Conservation (phyloP, 2,888 invertebrate genomes). For the Andrena praecox region DNA sequence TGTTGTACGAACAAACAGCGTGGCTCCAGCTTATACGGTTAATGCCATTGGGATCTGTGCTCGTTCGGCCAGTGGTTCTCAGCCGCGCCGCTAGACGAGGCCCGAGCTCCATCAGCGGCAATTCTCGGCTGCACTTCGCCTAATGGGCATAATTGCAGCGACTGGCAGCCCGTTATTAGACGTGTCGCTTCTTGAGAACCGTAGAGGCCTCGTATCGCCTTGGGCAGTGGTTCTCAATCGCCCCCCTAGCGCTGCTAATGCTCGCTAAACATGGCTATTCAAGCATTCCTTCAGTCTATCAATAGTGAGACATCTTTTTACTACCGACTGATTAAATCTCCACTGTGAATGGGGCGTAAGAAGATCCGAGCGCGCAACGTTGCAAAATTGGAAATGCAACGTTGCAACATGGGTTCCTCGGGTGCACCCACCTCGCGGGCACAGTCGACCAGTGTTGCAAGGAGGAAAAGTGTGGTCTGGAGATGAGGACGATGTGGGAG, state of each 20-base stretch:
- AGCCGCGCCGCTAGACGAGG: not conserved
- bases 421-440: too few relatives aligned
- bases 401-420: too few relatives aligned
- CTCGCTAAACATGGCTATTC: not conserved
- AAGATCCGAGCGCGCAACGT: too few relatives aligned
- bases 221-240: conserved; percentile 8
- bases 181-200: conserved; percentile 50
- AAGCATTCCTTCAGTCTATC: too few relatives aligned
- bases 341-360: too few relatives aligned
- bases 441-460: too few relatives aligned
- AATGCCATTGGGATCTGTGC: conserved; percentile 11
- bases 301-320: too few relatives aligned
- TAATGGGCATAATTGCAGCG: conserved; percentile 41
- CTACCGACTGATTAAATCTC: too few relatives aligned
- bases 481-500: too few relatives aligned
- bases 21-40: not conserved
- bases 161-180: conserved; percentile 39
- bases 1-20: conserved; percentile 20
- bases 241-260: not conserved
- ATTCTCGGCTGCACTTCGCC: conserved; percentile 27
- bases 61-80: conserved; percentile 16
- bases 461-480: too few relatives aligned
- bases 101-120: conserved; percentile 14
- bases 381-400: too few relatives aligned
- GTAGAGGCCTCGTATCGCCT: conserved; percentile 14